A percentile compares a stretch with the other conserved stretches of the same genome.
phyloP scores from a whole-genome alignment of 2,797 vertebrate species.

The Anas acuta region DNA sequence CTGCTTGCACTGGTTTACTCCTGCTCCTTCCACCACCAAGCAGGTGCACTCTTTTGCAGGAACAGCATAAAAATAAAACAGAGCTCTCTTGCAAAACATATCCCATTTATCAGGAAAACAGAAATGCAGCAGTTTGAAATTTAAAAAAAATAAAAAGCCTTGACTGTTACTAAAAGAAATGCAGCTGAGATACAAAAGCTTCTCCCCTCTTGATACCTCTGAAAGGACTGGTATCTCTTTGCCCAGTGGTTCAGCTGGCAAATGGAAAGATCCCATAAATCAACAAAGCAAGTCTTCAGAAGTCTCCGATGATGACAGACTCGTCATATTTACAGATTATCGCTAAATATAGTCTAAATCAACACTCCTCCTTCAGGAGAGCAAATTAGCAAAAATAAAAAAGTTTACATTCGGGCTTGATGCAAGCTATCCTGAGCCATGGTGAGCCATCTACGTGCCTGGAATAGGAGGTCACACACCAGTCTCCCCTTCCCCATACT shows the following conservation, averaged over 20 bases:
- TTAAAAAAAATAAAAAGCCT: not conserved
- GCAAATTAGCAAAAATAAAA: not conserved
- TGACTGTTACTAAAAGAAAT: not conserved
- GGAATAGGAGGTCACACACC: not conserved
- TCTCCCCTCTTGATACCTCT: not conserved
- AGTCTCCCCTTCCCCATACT: not conserved
- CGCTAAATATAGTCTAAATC: not conserved
- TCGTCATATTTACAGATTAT: not conserved
- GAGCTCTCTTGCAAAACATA: not conserved
- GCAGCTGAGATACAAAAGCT: not conserved
- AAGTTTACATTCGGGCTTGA: not conserved
- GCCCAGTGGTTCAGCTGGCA: not conserved
- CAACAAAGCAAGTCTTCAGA: slow-evolving; percentile 7
- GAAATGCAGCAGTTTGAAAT: not conserved
- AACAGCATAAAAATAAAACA: not conserved
- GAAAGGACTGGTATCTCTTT: not conserved
- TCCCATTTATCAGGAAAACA: not conserved
- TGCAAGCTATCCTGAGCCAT: not conserved
- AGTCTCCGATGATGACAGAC: not conserved
- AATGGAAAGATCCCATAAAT: not conserved
- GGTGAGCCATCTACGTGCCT: not conserved
- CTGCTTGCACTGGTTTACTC: not conserved
- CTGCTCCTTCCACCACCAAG: not conserved
- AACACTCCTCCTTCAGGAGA: not conserved
- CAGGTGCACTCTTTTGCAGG: rapidly evolving